Conservation (phyloP, 2,797 vertebrate species). For the Pagetopsis macropterus region DNA sequence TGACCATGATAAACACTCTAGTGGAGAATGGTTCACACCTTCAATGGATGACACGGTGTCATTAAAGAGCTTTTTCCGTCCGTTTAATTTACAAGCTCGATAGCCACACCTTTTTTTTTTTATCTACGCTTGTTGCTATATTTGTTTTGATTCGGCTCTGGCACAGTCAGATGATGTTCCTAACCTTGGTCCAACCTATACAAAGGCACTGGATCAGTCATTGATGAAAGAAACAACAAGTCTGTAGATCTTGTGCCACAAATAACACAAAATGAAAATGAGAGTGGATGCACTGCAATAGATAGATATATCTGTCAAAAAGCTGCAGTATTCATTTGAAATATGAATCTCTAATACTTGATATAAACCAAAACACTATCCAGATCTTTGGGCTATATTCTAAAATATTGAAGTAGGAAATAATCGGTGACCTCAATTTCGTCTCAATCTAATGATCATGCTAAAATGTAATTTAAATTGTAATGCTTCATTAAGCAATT, state of each 20-base stretch:
- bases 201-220: constrained; percentile 6
- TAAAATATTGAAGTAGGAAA: constrained; percentile 1
- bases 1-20: too few relatives aligned
- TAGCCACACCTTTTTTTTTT: not conserved
- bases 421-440: constrained; percentile 12
- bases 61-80: constrained; percentile 1
- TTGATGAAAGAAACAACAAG: not conserved
- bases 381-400: not conserved
- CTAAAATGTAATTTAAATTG: constrained; percentile 14
- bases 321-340: not conserved
- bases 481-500: constrained; percentile 14
- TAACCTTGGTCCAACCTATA: constrained; percentile 21
- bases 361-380: not conserved
- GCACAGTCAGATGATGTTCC: not conserved
- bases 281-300: not conserved
- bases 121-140: constrained; percentile 2
- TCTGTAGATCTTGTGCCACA: not conserved
- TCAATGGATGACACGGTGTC: not conserved
- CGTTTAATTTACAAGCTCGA: not conserved
- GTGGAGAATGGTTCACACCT: not conserved
- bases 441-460: constrained; percentile 5
- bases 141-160: constrained; percentile 29
- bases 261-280: not conserved
- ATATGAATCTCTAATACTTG: not conserved
- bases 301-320: not conserved